phyloP scores from a whole-genome alignment of 2,797 vertebrate species.

The Galago senegalensis region DNA sequence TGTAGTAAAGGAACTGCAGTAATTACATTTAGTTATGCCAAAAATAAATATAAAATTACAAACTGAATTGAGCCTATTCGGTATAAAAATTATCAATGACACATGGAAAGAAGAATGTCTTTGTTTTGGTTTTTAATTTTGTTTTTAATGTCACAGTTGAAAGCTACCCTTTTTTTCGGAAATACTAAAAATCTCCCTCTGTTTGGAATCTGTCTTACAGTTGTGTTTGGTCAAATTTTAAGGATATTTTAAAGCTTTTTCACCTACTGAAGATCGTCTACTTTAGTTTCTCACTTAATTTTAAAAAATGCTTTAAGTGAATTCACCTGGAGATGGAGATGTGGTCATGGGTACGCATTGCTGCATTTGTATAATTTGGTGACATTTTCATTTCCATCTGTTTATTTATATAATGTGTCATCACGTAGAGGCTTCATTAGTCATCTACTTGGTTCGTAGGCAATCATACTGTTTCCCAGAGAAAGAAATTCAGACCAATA shows the following conservation, averaged over 20 bases:
- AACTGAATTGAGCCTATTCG: background rate
- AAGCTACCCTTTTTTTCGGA: background rate
- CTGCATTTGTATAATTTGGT: background rate
- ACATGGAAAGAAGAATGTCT: background rate
- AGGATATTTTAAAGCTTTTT: background rate
- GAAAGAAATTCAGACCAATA: background rate
- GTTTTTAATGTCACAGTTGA: background rate
- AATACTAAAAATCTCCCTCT: background rate
- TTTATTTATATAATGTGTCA: background rate
- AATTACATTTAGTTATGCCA: background rate
- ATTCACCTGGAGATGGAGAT: background rate
- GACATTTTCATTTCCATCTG: background rate
- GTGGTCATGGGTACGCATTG: background rate
- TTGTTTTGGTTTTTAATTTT: conserved; percentile 14
- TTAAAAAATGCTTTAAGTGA: background rate
- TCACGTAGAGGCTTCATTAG: background rate
- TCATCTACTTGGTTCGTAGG: background rate
- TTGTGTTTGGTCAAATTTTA: background rate
- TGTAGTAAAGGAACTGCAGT: background rate
- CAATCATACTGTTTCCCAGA: background rate
- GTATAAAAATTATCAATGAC: background rate
- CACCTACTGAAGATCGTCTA: background rate
- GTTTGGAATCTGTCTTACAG: background rate
- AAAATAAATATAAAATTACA: conserved; percentile 49
- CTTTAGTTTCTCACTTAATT: background rate